phyloP scores from a whole-genome alignment of 2,797 vertebrate species.

The Coccyzus lansbergi region DNA sequence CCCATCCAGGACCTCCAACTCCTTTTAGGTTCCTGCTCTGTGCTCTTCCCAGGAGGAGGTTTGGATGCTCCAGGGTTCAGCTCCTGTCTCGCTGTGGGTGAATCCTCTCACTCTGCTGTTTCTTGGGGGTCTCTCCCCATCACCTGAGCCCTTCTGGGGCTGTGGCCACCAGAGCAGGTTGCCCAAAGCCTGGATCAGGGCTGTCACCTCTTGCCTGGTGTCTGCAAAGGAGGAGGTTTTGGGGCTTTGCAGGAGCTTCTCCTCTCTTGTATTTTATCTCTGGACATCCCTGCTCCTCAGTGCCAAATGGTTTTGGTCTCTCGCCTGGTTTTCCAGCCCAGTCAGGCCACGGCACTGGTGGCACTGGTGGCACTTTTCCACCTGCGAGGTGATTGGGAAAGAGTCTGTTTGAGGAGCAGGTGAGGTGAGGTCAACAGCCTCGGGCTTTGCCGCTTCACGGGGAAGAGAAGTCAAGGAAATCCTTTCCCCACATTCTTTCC shows the following conservation, averaged over 20 bases:
- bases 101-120: neutral
- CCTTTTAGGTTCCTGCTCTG: neutral
- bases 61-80: fast-evolving
- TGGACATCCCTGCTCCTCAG: neutral
- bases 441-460: neutral
- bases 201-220: fast-evolving
- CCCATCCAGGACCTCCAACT: neutral
- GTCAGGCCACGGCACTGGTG: fast-evolving
- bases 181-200: neutral
- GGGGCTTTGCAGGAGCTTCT: neutral
- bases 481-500: neutral
- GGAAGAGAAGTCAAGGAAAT: neutral
- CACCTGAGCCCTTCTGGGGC: neutral
- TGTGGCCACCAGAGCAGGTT: neutral
- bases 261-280: fast-evolving
- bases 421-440: neutral
- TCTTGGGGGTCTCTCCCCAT: neutral
- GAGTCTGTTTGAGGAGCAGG: neutral
- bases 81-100: fast-evolving
- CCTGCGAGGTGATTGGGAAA: neutral
- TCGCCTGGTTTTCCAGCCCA: neutral
- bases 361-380: no score
- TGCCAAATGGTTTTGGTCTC: neutral
- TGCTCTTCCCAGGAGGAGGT: neutral
- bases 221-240: fast-evolving